Base-by-base conservation (phyloP, 1,140 invertebrate species). In the Melanaphis sacchari region DNA sequence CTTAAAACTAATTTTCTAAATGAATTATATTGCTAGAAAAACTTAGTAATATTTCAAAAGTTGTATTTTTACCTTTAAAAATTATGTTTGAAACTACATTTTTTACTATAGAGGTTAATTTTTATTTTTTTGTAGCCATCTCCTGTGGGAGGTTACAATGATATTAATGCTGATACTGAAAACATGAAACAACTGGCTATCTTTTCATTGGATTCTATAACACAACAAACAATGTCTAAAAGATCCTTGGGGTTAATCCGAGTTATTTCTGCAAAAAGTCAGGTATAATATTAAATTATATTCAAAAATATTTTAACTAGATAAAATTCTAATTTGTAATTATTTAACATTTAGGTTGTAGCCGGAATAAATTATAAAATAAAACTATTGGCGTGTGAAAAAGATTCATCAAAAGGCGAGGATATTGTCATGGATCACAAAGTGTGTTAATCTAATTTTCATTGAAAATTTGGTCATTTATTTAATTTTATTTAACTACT, bases 361-460 rank as follows among this genome's bases (percentile, higher is more conserved):
- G 91, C 91, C 22, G 91, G 91, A 93, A 52, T 85, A 84, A 93
- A 93, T 84, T 93, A 93, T 93, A 93, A 93, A 31, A 49, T 93
- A 31, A 38, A 82, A 40, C 5, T 93, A 41, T 49, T 84, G n/a
- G 91, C 85, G 22, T 93, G 91, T 85, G 91, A 93, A 93, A 93
- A 84, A n/a, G 91, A 93, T n/a, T 93, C 76, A 84, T n/a, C 36
- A 24, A 54, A 54, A 22, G 18, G 1, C 7, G 15, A 93, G 18
- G 46, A 93, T 22, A 90, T 90, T 90, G 52, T 90, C n/a, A 43
- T 93, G 81, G 91, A 93, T 85, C 40, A 41, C 6, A 31, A 93
- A 43, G 91, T 91, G 4, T 36, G 24, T 46, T 38, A 89, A 24
- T 26, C 24, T 26, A 59, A 40, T 59, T 54, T 26, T 90, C 11